These are phyloP conservation scores for Saturnia japonica DNA, from an alignment of 2,888 invertebrate genomes.

Conservation along the genomic window DNA sequence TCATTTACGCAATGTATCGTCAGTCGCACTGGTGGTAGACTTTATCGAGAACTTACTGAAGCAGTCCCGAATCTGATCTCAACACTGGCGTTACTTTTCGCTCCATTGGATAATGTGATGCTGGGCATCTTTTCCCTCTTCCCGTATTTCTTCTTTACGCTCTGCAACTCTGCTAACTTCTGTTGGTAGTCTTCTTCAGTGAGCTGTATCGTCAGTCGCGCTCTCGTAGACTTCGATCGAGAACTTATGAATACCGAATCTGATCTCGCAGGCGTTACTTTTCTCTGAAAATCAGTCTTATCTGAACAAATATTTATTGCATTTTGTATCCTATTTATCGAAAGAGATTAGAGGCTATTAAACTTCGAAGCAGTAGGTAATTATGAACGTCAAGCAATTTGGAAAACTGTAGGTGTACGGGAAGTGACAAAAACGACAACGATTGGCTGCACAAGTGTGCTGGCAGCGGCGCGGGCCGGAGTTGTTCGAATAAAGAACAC, in stretches of 20 bases:
- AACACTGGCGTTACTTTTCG: slow-evolving; percentile 57
- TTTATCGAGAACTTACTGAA: slow-evolving; percentile 47
- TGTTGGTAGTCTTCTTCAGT: slow-evolving; percentile 39
- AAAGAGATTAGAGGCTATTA: too few species aligned
- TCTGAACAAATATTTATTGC: too few species aligned
- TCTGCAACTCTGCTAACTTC: slow-evolving; percentile 46
- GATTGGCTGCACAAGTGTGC: too few species aligned
- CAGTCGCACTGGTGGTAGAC: not conserved
- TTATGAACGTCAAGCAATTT: too few species aligned
- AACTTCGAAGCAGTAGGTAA: too few species aligned
- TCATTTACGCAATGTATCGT: slow-evolving; percentile 28
- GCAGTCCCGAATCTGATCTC: slow-evolving; percentile 65
- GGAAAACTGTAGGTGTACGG: too few species aligned
- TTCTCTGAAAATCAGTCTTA: slow-evolving; percentile 40
- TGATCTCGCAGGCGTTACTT: slow-evolving; percentile 33
- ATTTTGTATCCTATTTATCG: too few species aligned
- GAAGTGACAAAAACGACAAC: too few species aligned
- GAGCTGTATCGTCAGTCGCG: slow-evolving; percentile 9
- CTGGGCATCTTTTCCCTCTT: slow-evolving; percentile 37
- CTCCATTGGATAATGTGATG: slow-evolving; percentile 47
- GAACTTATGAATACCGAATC: slow-evolving; percentile 21
- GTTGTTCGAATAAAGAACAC: too few species aligned
- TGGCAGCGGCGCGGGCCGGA: too few species aligned
- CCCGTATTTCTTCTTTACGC: slow-evolving; percentile 47
- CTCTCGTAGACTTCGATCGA: not conserved